Conservation (phyloP, 2,888 invertebrate genomes). For the Crematogaster levior region DNA sequence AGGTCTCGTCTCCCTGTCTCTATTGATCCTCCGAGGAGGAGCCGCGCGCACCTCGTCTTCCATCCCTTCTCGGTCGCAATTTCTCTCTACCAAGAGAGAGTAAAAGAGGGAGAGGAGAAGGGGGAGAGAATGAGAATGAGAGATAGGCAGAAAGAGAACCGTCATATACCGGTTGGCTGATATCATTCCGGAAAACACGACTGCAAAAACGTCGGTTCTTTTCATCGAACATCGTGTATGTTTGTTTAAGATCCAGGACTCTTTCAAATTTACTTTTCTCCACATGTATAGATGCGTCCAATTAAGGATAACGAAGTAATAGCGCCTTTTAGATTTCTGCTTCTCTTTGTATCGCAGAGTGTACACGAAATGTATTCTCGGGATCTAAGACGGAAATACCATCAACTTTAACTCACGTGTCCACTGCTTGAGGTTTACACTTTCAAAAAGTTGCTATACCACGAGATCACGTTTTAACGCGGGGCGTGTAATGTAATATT, state of each 20-base stretch:
- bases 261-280: not conserved
- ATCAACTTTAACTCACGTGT: constrained; percentile 44
- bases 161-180: constrained; percentile 61
- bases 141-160: constrained; percentile 64
- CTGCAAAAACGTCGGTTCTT: constrained; percentile 55
- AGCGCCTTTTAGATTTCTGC: constrained; percentile 8
- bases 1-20: constrained; percentile 85
- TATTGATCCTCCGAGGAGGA: constrained; percentile 85
- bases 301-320: constrained; percentile 34
- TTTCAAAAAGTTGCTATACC: constrained; percentile 28
- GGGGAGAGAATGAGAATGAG: constrained; percentile 27
- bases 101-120: constrained; percentile 26
- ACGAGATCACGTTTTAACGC: constrained; percentile 37
- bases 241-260: constrained; percentile 10
- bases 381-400: constrained; percentile 7
- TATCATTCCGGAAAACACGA: constrained; percentile 57
- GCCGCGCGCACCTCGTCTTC: constrained; percentile 85
- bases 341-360: constrained; percentile 1
- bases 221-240: not conserved
- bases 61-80: constrained; percentile 79
- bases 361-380: not conserved
- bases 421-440: not conserved
- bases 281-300: not conserved
- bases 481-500: not conserved
- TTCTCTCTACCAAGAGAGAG: constrained; percentile 60